Evolutionary conservation across 2,888 invertebrate genomes (phyloP), one percentile per base, ranked within the genome.

Genomic region (Tetranychus truncatus): DNA sequence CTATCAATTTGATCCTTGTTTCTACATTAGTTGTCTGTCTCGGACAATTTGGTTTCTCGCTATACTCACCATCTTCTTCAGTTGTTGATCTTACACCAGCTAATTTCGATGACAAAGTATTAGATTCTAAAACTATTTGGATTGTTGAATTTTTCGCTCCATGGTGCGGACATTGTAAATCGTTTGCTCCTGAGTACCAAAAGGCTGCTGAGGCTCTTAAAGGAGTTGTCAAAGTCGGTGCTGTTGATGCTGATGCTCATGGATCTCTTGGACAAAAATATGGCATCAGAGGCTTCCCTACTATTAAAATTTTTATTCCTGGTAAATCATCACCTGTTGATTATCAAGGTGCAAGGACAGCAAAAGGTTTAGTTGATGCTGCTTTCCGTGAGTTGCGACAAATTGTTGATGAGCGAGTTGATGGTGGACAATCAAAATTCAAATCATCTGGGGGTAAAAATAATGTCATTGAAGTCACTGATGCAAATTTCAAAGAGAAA

Each of bases 171-270:
- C 86, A 87, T 80, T 87, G 97, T 83, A 89, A 95, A 83, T 87
- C 87, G 77, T 85, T 99, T 71, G 92, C 89, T 71, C 91, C 95
- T 1, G 96, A 96, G 82, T 97, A 95, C 84, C 88, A 90, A 77
- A 96, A 96, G 85, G 89, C 92, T 74, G 96, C 97, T 1, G 88
- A 87, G 78, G 95, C 94, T 0, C 84, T 99, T 0, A 95, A 94
- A 87, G 91, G 97, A 76, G 86, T 95, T 18, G 89, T 90, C 0
- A 95, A 94, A 87, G 90, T 99, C 6, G 99, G 95, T 73, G 92
- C 92, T 7, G 88, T 99, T 0, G 89, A 99, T 85, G 92, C 91
- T 69, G 95, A 96, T 82, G 88, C 91, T 73, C 90, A 96, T 81
- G 89, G 90, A 81, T 87, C 89, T 6, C 83, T 96, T 0, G 89